Evolutionary conservation across 2,797 vertebrate genomes (phyloP).

Genomic region (Poecilia velifera): DNA sequence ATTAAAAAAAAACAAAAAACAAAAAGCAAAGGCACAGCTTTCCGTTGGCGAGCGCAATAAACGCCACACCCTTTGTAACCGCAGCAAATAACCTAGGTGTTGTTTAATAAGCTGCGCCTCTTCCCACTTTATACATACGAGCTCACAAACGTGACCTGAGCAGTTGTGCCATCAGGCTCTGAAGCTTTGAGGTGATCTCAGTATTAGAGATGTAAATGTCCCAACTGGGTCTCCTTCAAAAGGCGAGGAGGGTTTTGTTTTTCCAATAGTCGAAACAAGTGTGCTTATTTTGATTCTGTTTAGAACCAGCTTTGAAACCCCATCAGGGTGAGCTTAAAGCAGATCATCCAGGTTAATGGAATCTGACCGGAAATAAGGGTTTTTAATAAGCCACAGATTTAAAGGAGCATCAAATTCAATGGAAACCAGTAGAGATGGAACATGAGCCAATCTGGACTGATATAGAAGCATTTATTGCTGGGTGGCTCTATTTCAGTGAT

Average conservation of each 20-base stretch:
- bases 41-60: background rate
- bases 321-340: background rate
- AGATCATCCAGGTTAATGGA: background rate
- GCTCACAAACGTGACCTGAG: background rate
- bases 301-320: background rate
- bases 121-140: conserved; percentile 10
- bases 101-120: conserved; percentile 2
- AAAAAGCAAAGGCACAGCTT: conserved; percentile 3
- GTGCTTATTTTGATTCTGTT: background rate
- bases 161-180: background rate
- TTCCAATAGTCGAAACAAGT: background rate
- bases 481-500: background rate
- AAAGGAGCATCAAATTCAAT: background rate
- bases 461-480: background rate
- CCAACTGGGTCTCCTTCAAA: conserved; percentile 1
- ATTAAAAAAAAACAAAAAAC: background rate
- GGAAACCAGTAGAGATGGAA: background rate
- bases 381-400: background rate
- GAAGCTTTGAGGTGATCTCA: background rate
- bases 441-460: background rate
- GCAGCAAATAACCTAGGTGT: conserved; percentile 19
- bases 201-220: background rate
- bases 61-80: conserved; percentile 39
- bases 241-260: background rate
- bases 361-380: background rate